Evolutionary conservation across 2,888 invertebrate genomes (phyloP).

Genomic region (Cephus rjabovi): DNA sequence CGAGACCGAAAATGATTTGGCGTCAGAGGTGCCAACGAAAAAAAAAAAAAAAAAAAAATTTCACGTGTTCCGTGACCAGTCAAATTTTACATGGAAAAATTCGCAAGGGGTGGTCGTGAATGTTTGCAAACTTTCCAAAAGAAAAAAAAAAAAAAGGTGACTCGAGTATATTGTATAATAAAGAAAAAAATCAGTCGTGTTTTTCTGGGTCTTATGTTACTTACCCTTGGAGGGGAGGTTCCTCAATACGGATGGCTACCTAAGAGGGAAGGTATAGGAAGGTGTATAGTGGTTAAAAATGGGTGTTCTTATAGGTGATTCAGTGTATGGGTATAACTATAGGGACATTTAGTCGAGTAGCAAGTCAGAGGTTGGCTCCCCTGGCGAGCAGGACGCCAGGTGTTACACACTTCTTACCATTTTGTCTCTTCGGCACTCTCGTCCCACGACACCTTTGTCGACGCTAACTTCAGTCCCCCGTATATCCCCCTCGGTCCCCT

Average conservation of each 20-base stretch:
- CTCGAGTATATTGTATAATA: background rate
- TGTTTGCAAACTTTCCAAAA: background rate
- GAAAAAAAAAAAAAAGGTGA: background rate
- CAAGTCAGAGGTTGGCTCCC: background rate
- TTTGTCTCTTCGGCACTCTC: constrained; percentile 4
- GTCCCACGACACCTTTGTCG: constrained; percentile 5
- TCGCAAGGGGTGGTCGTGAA: background rate
- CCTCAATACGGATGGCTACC: background rate
- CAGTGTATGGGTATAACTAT: background rate
- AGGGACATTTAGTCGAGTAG: background rate
- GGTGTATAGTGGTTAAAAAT: background rate
- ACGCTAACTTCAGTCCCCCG: background rate
- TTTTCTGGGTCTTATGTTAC: background rate
- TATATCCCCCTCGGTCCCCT: background rate
- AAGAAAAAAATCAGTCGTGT: background rate
- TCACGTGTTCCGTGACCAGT: background rate
- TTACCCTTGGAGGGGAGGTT: background rate
- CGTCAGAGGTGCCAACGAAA: background rate
- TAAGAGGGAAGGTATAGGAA: background rate
- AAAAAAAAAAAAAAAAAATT: background rate
- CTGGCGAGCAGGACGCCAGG: constrained; percentile 4
- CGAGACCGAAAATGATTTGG: background rate
- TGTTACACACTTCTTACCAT: constrained; percentile 4
- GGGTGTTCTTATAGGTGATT: background rate
- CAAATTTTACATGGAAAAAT: background rate